phyloP scores from a whole-genome alignment of 2,113 vertebrate genomes.

The Fregata magnificens region DNA sequence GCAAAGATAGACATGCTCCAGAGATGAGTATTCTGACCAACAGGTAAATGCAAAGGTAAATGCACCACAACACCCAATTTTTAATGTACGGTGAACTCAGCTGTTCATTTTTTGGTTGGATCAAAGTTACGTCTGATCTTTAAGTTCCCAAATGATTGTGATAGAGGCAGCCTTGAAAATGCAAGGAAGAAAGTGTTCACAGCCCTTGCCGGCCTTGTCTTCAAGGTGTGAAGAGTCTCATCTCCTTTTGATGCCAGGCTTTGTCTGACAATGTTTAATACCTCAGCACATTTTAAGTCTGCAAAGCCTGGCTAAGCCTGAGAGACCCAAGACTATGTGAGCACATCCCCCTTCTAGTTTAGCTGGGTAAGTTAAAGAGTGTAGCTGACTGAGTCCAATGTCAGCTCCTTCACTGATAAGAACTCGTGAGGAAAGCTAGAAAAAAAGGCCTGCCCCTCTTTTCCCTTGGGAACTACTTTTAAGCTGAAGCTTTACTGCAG shows the following conservation, averaged over 20 bases:
- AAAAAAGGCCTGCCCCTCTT: neutral
- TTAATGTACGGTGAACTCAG: fast-evolving
- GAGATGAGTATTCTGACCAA: neutral
- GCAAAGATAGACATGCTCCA: neutral
- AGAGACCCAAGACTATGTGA: fast-evolving
- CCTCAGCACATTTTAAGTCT: neutral
- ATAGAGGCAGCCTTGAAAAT: neutral
- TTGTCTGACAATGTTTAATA: neutral
- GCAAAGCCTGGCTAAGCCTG: neutral
- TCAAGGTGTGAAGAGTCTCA: neutral
- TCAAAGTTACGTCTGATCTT: neutral
- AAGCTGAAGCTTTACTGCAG: neutral
- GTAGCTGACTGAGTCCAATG: neutral
- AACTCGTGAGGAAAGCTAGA: neutral
- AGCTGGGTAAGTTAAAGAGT: neutral
- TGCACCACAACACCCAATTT: neutral
- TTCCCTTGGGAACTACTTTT: neutral
- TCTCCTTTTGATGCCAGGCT: neutral
- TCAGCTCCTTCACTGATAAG: neutral
- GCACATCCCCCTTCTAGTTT: neutral
- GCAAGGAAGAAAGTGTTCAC: neutral
- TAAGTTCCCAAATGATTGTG: neutral
- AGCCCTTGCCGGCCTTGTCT: neutral
- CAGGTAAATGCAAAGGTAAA: neutral
- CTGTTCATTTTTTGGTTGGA: neutral